phyloP scores from a whole-genome alignment of 1,140 invertebrate species.

The Diorhabda carinulata region DNA sequence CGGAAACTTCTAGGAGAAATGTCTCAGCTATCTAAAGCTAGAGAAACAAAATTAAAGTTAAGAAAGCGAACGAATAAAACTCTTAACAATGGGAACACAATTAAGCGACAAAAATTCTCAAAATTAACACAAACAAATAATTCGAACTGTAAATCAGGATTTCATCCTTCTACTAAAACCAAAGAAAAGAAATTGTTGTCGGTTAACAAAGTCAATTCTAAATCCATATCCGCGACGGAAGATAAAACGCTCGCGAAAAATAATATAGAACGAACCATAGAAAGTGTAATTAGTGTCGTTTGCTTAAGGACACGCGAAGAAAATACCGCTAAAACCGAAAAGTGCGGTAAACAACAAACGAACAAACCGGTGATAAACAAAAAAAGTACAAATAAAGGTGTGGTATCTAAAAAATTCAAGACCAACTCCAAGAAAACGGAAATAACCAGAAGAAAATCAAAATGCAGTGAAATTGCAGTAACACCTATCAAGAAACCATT shows the following conservation, averaged over 20 bases:
- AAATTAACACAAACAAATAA: conserved; percentile 26
- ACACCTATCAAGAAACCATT: conserved; percentile 47
- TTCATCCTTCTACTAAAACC: conserved; percentile 36
- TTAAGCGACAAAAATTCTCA: conserved; percentile 32
- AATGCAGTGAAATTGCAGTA: conserved; percentile 47
- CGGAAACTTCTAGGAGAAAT: conserved; percentile 45
- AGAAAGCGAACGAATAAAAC: conserved; percentile 43
- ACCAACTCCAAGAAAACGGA: conserved; percentile 49
- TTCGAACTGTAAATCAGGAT: conserved; percentile 28
- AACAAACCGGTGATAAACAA: conserved; percentile 32
- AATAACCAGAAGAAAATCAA: conserved; percentile 21
- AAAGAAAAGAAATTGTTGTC: conserved; percentile 35
- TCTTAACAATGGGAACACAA: conserved; percentile 45
- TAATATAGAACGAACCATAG: conserved; percentile 52
- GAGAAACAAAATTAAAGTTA: conserved; percentile 30
- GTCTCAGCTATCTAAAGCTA: conserved; percentile 14
- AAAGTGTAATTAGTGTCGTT: conserved; percentile 45
- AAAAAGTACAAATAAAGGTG: conserved; percentile 26
- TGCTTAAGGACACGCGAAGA: conserved; percentile 23
- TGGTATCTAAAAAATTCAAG: conserved; percentile 5
- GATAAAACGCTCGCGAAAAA: conserved; percentile 55
- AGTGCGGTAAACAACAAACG: conserved; percentile 1
- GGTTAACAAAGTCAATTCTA: conserved; percentile 41
- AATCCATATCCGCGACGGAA: conserved; percentile 51
- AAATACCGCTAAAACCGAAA: conserved; percentile 4